phyloP scores from a whole-genome alignment of 2,797 vertebrate species.

The Hafferia zeledoni region DNA sequence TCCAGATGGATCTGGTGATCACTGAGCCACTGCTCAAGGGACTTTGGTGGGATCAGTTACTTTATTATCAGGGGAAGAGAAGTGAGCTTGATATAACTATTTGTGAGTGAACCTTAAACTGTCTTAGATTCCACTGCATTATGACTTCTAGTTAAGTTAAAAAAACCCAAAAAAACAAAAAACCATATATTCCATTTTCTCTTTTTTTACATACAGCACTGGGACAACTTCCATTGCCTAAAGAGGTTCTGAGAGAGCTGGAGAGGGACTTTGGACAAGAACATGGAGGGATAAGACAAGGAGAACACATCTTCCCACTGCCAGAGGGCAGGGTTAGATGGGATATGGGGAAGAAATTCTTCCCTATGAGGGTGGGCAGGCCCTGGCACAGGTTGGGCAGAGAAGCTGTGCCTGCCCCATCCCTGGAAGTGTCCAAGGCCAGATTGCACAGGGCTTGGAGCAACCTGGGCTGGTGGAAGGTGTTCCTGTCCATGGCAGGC shows the following conservation, averaged over 20 bases:
- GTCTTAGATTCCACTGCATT: not conserved
- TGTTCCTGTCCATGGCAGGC: not conserved
- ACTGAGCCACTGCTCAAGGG: not conserved
- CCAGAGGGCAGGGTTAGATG: fast-evolving
- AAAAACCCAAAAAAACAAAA: not conserved
- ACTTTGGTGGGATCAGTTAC: not conserved
- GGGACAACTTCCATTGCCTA: fast-evolving
- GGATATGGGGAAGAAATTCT: not conserved
- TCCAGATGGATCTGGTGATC: not conserved
- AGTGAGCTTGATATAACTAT: not conserved
- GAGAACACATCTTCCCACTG: fast-evolving
- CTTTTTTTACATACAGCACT: not conserved
- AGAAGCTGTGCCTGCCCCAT: not conserved
- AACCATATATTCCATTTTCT: not conserved
- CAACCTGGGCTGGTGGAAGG: fast-evolving
- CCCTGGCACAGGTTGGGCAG: not conserved
- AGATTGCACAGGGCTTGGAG: not conserved
- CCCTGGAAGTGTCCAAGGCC: not conserved
- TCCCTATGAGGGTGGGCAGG: not conserved
- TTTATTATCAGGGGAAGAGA: not conserved
- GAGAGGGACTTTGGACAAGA: fast-evolving
- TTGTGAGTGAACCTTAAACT: not conserved
- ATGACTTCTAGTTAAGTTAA: not conserved
- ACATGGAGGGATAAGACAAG: not conserved
- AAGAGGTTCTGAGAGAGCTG: not conserved